Base-by-base conservation (phyloP, 2,113 vertebrate genomes). In the Aegotheles bennettii region DNA sequence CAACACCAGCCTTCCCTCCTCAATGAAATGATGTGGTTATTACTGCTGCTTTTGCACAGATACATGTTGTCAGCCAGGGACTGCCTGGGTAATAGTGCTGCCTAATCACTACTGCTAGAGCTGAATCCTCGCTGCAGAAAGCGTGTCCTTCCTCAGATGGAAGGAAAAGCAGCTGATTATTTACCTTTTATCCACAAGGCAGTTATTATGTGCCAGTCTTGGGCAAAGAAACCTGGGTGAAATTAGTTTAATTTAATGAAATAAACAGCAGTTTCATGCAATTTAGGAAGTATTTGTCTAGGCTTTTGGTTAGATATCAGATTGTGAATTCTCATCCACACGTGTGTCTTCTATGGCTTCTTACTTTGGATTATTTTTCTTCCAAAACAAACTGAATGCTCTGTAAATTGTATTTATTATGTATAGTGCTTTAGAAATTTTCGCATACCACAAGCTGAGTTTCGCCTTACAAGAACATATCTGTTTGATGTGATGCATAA, bases 11-110 rank as follows among this genome's bases (percentile, higher is more conserved):
- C 51, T 79, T 96, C 47, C 36, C 60, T 95, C 35, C 50, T 90
- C 85, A 31, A 26, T 51, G 43, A 95, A 89, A 87, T 75, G 80
- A 92, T 86, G 82, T 31, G 50, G 57, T 76, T 75, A 84, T 88
- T 95, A 69, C 86, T 90, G 75, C 69, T 94, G 70, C 50, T 83
- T 82, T 92, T 92, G 47, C 84, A 75, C 71, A 88, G 89, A 93
- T 92, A 94, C 73, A 73, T 84, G 31, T 67, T 97, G 96, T 95
- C 92, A 97, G 76, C 35, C 50, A 18, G 48, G 61, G 78, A 53
- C 42, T 87, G 67, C 83, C 67, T 81, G 38, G n/a, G 35, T 68
- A 92, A 94, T 42, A 79, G 31, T 65, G 19, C 31, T 94, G 48
- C 60, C 76, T 97, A 95, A 97, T 96, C 67, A 29, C 28, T 91